Conservation (phyloP, 2,797 vertebrate species). For the Periparus ater region DNA sequence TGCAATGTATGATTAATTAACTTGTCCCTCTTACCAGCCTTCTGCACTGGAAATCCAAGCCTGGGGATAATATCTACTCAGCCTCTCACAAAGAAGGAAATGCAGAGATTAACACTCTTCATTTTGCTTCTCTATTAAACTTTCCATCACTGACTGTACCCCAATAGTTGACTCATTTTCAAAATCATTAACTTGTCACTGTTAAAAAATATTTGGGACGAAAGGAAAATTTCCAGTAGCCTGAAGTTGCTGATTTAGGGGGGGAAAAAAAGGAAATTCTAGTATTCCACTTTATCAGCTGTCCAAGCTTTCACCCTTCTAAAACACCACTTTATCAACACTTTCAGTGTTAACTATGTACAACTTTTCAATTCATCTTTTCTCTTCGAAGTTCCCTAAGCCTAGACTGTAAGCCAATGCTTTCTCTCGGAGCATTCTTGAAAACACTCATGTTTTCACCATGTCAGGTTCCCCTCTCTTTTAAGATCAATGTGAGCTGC, state of each 20-base stretch:
- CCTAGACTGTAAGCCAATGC: background rate
- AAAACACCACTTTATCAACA: background rate
- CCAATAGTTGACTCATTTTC: background rate
- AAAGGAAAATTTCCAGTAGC: background rate
- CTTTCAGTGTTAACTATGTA: background rate
- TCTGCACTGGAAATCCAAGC: background rate
- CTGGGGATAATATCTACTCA: background rate
- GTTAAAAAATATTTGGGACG: background rate
- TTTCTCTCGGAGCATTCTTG: background rate
- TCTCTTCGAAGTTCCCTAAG: background rate
- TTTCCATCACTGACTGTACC: background rate
- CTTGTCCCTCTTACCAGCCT: background rate
- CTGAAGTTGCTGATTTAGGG: background rate
- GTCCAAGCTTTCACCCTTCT: background rate
- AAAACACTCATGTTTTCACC: background rate
- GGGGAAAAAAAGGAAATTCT: rapidly evolving
- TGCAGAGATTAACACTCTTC: background rate
- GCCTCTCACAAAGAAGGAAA: background rate
- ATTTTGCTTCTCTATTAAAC: background rate
- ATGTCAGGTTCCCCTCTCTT: background rate
- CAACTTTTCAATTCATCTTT: background rate
- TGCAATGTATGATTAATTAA: background rate
- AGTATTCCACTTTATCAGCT: background rate
- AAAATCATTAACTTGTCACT: background rate
- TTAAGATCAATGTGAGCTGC: background rate